These are phyloP conservation scores for Gymnoscelis rufifasciata DNA, from an alignment of 2,888 invertebrate species.

Conservation along the genomic window DNA sequence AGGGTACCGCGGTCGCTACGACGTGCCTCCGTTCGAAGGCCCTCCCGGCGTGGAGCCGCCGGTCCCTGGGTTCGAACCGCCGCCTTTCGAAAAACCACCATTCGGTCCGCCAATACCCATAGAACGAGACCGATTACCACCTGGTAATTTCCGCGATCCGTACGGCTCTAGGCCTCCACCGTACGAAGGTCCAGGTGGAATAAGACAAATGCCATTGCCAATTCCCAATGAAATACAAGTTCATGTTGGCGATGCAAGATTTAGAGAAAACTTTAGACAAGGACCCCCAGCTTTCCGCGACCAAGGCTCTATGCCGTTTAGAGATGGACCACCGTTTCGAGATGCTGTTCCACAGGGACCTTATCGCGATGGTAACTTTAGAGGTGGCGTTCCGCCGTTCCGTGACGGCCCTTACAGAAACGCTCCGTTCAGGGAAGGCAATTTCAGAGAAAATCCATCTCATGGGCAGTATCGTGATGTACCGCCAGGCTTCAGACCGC, in stretches of 20 bases:
- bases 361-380: slow-evolving; percentile 57
- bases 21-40: slow-evolving; percentile 73
- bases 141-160: slow-evolving; percentile 58
- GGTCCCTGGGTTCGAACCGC: slow-evolving; percentile 80
- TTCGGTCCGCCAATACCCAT: slow-evolving; percentile 55
- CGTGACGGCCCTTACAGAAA: slow-evolving; percentile 59
- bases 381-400: slow-evolving; percentile 56
- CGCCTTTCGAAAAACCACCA: slow-evolving; percentile 73
- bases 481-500: slow-evolving; percentile 53
- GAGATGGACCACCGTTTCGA: slow-evolving; percentile 54
- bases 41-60: slow-evolving; percentile 82
- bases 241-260: slow-evolving; percentile 63
- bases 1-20: slow-evolving; percentile 66
- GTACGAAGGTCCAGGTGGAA: slow-evolving; percentile 54
- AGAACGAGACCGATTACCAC: slow-evolving; percentile 62
- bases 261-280: slow-evolving; percentile 62
- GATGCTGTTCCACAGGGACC: slow-evolving; percentile 50
- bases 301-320: slow-evolving; percentile 57
- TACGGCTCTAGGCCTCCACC: slow-evolving; percentile 54
- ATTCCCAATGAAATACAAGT: slow-evolving; percentile 62
- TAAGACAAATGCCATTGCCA: slow-evolving; percentile 54
- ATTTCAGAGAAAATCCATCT: slow-evolving; percentile 58
- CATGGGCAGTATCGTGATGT: slow-evolving; percentile 59
- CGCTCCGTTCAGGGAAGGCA: slow-evolving; percentile 58
- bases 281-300: slow-evolving; percentile 57